phyloP scores from a whole-genome alignment of 2,113 vertebrate genomes.

The Anthoscopus minutus region DNA sequence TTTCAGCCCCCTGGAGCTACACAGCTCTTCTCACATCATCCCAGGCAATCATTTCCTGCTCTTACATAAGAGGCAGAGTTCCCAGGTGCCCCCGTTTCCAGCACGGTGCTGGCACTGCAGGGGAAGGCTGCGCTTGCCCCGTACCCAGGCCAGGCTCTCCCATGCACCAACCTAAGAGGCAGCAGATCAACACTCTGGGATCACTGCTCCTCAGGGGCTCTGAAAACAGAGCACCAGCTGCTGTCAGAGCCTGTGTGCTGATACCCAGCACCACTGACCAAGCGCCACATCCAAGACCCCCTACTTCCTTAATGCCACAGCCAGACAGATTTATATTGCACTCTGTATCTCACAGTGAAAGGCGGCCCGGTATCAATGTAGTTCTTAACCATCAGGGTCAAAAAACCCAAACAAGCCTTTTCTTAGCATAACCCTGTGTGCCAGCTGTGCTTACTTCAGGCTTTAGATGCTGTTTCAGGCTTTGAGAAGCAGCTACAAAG shows the following conservation, averaged over 20 bases:
- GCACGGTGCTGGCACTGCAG: not conserved
- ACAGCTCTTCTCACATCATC: not conserved
- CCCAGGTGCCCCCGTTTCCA: not conserved
- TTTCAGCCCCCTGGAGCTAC: not conserved
- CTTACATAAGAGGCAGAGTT: not conserved
- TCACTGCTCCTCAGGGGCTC: not conserved
- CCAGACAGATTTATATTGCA: not conserved
- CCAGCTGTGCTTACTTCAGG: not conserved
- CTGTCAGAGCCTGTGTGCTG: not conserved
- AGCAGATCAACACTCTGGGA: not conserved
- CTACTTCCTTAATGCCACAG: not conserved
- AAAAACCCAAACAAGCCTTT: not conserved
- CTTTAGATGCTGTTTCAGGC: not conserved
- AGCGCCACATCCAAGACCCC: not conserved
- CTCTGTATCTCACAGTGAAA: fast-evolving
- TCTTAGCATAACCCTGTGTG: no score
- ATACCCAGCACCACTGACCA: not conserved
- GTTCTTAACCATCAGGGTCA: not conserved
- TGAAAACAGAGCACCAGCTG: not conserved
- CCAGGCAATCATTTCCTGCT: not conserved
- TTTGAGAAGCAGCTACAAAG: not conserved
- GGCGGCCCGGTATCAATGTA: fast-evolving
- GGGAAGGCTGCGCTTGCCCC: not conserved
- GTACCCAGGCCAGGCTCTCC: not conserved
- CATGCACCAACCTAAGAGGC: not conserved